Evolutionary conservation across 2,888 invertebrate species (phyloP), one percentile per base, ranked within the genome.

Genomic region (Beris morrisii): DNA sequence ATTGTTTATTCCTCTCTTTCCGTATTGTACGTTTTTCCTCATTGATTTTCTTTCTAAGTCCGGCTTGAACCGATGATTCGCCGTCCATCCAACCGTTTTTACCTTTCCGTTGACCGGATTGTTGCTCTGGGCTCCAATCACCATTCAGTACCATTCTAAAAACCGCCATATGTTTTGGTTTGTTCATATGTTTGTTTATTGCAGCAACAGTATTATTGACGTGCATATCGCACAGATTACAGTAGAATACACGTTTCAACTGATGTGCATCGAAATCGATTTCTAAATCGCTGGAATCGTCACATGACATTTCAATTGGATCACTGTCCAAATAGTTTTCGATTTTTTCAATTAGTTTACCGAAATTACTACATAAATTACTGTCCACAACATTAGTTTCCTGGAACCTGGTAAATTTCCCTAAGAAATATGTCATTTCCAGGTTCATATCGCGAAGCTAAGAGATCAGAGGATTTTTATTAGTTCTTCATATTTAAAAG

Each of bases 391-490:
- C 31, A 46, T 66, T 66, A 4, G 44, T 7, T 59, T 61, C 48
- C n/a, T 64, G 64, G 43, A 69, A 69, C 2, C 31, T 15, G 0
- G n/a, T 30, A 52, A 69, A 66, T 50, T 69, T 64, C 0, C 50
- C 7, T 5, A 69, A 31, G 9, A 69, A 58, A 2, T 11, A 9
- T 15, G 38, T 45, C 7, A 69, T 59, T n/a, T 58, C 59, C 30
- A 66, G 43, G 50, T 69, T 69, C 22, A 69, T 56, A 45, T 69
- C 61, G n/a, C 66, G 54, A 12, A 66, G 58, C 69, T 69, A 31
- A 6, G 59, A 66, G 45, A 46, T 1, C n/a, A 12, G 44, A 44
- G 44, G 11, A 44, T 12, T 22, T 22, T 22, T 22, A 22, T 22
- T 22, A 22, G 22, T 22, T 22, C 22, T 22, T 22, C 22, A 22